Conservation (phyloP, 2,113 vertebrate species). For the Galbula dea region DNA sequence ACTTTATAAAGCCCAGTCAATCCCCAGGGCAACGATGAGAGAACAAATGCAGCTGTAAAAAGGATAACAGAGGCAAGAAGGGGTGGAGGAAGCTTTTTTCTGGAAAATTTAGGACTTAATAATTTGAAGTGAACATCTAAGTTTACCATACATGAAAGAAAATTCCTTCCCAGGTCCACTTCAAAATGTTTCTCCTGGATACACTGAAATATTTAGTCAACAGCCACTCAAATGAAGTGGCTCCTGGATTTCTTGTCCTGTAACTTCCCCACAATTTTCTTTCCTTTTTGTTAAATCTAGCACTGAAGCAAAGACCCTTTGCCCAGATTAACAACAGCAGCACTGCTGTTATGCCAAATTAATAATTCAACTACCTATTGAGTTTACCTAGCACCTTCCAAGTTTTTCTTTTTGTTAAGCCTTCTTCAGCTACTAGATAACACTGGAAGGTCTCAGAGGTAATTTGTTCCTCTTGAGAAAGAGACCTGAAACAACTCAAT, state of each 20-base stretch:
- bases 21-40: background rate
- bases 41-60: background rate
- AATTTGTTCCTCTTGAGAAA: background rate
- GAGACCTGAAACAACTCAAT: background rate
- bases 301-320: background rate
- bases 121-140: background rate
- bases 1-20: background rate
- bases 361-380: background rate
- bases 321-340: background rate
- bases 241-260: background rate
- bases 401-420: background rate
- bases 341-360: background rate
- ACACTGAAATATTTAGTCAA: background rate
- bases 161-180: background rate
- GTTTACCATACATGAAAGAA: background rate
- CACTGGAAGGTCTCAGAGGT: background rate
- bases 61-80: background rate
- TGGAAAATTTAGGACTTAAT: background rate
- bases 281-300: background rate
- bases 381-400: background rate
- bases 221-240: background rate
- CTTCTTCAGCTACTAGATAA: fast-evolving
- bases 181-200: background rate
- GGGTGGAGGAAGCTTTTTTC: background rate
- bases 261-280: background rate